phyloP scores from a whole-genome alignment of 1,140 invertebrate species.

The Lordiphosa mommai region DNA sequence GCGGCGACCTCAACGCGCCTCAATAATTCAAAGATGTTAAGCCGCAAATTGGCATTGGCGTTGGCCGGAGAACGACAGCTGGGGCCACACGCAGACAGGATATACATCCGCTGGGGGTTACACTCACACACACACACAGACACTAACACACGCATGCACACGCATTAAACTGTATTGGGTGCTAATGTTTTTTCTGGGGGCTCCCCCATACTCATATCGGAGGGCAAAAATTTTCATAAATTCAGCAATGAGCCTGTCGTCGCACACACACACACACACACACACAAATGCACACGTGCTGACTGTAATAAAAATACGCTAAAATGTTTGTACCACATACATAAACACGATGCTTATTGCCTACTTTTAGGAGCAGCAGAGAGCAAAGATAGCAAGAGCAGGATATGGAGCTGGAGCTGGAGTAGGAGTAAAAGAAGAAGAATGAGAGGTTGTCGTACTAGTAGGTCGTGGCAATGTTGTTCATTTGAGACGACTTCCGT shows the following conservation, averaged over 20 bases:
- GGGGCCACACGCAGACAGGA: constrained; percentile 62
- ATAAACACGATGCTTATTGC: constrained; percentile 73
- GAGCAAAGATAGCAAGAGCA: constrained; percentile 11
- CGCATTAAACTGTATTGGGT: constrained; percentile 74
- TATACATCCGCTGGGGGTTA: constrained; percentile 58
- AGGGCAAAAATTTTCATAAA: constrained; percentile 67
- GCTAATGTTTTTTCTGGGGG: constrained; percentile 62
- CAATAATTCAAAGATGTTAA: constrained; percentile 77
- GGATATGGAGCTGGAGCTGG: neutral
- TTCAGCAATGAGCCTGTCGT: constrained; percentile 69
- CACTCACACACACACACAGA: constrained; percentile 17
- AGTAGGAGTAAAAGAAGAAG: neutral
- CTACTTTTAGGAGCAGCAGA: constrained; percentile 54
- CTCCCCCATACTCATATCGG: constrained; percentile 28
- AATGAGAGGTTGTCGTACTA: neutral
- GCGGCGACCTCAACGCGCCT: constrained; percentile 55
- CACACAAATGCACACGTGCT: constrained; percentile 10
- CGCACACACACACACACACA: constrained; percentile 29
- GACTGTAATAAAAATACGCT: constrained; percentile 73
- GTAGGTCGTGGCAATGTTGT: constrained; percentile 38
- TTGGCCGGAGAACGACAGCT: constrained; percentile 37
- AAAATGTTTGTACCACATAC: constrained; percentile 71
- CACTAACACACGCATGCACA: constrained; percentile 49
- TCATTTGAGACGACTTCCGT: constrained; percentile 56
- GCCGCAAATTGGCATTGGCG: constrained; percentile 71